A percentile compares a stretch with the other conserved stretches of the same genome.
Conservation (phyloP, 2,797 vertebrate species). For the Clarias fuscus region DNA sequence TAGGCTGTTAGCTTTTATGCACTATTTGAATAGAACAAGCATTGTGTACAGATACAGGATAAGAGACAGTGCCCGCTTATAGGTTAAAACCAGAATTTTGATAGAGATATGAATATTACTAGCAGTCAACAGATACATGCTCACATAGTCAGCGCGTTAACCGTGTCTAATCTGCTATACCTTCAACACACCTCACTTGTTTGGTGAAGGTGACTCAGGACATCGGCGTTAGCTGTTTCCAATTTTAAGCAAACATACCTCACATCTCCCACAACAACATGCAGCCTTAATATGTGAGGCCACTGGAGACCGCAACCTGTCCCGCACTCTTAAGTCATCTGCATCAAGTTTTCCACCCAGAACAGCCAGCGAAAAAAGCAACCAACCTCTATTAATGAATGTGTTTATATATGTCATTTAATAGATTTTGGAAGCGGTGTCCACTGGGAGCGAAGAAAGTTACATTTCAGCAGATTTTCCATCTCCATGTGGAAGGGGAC, state of each 20-base stretch:
- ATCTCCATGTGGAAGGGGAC: slow-evolving; percentile 38
- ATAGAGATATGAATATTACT: background rate
- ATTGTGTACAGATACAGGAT: background rate
- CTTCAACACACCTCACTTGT: slow-evolving; percentile 21
- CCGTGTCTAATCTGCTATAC: background rate
- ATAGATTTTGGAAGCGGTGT: slow-evolving; percentile 52
- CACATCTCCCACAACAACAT: slow-evolving; percentile 42
- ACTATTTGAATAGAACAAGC: background rate
- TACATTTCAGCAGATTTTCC: slow-evolving; percentile 53
- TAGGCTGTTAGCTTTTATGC: background rate
- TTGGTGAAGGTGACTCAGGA: slow-evolving; percentile 31
- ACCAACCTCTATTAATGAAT: slow-evolving; percentile 55
- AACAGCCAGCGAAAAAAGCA: slow-evolving; percentile 51
- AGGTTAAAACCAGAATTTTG: background rate
- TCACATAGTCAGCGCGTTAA: background rate
- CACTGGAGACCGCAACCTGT: slow-evolving; percentile 45
- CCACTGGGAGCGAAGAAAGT: slow-evolving; percentile 49
- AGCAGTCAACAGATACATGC: background rate
- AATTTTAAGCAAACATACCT: slow-evolving; percentile 39
- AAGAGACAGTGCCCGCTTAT: background rate
- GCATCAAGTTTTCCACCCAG: slow-evolving; percentile 25
- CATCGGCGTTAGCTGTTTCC: slow-evolving; percentile 21
- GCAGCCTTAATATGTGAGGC: slow-evolving; percentile 43
- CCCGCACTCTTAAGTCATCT: slow-evolving; percentile 38
- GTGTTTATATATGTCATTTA: slow-evolving; percentile 61